Evolutionary conservation across 2,888 invertebrate genomes (phyloP).

Genomic region (Trimorus sp.): DNA sequence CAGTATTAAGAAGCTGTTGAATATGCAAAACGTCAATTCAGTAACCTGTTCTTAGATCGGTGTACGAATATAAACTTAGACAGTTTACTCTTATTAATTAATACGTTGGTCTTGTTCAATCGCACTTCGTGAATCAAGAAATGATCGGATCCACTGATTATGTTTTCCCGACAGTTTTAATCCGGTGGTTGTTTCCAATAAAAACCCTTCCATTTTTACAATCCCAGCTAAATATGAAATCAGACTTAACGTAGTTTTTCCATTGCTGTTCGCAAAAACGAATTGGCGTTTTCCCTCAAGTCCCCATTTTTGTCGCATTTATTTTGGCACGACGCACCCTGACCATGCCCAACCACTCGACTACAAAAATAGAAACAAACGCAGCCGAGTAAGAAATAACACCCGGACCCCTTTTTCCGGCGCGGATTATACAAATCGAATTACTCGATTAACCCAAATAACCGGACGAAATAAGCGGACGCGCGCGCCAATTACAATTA

Average conservation of each 20-base stretch:
- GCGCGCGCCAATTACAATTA: slow-evolving; percentile 27
- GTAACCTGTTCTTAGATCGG: slow-evolving; percentile 62
- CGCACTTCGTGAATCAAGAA: slow-evolving; percentile 35
- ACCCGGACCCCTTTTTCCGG: slow-evolving; percentile 13
- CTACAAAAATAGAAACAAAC: slow-evolving; percentile 22
- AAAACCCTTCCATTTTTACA: no score
- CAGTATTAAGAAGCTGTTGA: slow-evolving; percentile 60
- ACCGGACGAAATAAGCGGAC: slow-evolving; percentile 21
- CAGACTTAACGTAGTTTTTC: background rate
- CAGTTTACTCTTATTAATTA: slow-evolving; percentile 64
- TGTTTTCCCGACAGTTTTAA: slow-evolving; percentile 1
- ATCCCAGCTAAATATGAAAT: no score
- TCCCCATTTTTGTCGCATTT: no score
- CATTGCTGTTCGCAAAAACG: no score
- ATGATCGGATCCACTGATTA: slow-evolving; percentile 35
- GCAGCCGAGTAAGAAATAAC: slow-evolving; percentile 14
- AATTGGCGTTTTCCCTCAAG: no score
- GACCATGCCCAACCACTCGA: background rate
- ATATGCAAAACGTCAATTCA: slow-evolving; percentile 63
- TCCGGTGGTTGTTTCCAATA: no score
- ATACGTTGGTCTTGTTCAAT: slow-evolving; percentile 53
- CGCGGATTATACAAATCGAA: slow-evolving; percentile 26
- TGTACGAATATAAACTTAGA: slow-evolving; percentile 62
- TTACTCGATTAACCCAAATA: slow-evolving; percentile 46
- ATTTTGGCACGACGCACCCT: no score